Conservation (phyloP, 2,888 invertebrate genomes). For the Epirrhoe alternata region DNA sequence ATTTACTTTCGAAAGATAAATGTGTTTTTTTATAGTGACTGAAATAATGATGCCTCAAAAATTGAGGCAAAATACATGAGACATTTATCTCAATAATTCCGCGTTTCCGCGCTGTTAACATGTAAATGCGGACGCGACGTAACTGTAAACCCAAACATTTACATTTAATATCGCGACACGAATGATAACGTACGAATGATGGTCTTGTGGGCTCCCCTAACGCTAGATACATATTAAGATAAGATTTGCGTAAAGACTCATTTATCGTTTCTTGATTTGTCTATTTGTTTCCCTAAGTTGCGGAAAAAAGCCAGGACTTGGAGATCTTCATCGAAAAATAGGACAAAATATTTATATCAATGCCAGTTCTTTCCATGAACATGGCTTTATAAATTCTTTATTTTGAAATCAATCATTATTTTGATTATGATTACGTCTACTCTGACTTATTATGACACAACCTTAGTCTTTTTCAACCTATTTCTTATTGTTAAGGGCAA, state of each 20-base stretch:
- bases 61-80: no score
- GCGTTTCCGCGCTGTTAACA: conserved; percentile 7
- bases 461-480: no score
- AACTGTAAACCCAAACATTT: conserved; percentile 25
- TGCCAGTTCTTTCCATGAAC: no score
- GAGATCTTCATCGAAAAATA: no score
- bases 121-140: conserved; percentile 22
- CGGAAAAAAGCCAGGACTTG: background rate
- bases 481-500: no score
- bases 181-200: conserved; percentile 15
- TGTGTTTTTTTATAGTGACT: background rate
- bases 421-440: no score
- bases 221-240: background rate
- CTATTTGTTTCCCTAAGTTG: background rate
- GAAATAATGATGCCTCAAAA: background rate
- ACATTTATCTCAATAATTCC: conserved; percentile 2
- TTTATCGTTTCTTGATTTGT: conserved; percentile 8
- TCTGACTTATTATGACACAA: no score
- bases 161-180: conserved; percentile 23
- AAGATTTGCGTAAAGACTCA: conserved; percentile 7
- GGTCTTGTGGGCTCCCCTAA: conserved; percentile 1
- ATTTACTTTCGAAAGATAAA: no score
- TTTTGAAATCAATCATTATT: no score
- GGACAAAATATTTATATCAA: no score
- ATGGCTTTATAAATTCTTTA: no score